A percentile compares a stretch with the other conserved stretches of the same genome.
Conservation (phyloP, 2,888 invertebrate genomes). For the Dynastes tityus region DNA sequence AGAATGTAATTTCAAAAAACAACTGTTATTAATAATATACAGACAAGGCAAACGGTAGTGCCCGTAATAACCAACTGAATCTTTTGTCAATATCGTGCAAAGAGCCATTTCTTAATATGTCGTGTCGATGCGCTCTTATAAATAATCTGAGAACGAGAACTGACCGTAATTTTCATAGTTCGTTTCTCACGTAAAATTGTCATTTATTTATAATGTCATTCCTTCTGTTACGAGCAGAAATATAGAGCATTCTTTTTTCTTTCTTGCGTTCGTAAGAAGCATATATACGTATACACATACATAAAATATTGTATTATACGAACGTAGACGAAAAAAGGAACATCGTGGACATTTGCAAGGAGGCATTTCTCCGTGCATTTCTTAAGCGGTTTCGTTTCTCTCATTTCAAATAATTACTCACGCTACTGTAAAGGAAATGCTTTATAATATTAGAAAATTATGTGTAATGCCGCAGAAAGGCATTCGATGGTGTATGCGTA, state of each 20-base stretch:
- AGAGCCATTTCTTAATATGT: conserved; percentile 20
- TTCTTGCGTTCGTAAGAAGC: not conserved
- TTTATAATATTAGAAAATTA: conserved; percentile 45
- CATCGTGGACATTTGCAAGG: conserved; percentile 4
- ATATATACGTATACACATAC: not conserved
- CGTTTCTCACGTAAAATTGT: conserved; percentile 25
- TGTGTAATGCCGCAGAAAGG: conserved; percentile 27
- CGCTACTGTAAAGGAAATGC: conserved; percentile 37
- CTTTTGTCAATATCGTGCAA: conserved; percentile 31
- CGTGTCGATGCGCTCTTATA: conserved; percentile 21
- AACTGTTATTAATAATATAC: not conserved
- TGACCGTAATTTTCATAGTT: conserved; percentile 12
- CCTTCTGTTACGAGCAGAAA: conserved; percentile 10
- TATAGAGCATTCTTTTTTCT: not conserved
- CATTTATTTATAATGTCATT: conserved; percentile 22
- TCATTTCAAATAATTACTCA: conserved; percentile 42
- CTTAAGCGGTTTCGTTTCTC: not conserved
- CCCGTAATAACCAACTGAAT: not conserved
- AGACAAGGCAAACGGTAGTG: not conserved
- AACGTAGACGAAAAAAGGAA: conserved; percentile 1
- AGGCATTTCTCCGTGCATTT: conserved; percentile 23
- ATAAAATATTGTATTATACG: conserved; percentile 26
- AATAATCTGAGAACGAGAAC: conserved; percentile 21
- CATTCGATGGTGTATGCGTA: conserved; percentile 11
- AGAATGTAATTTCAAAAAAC: not conserved